A percentile compares a stretch with the other conserved stretches of the same genome.
These are phyloP conservation scores for Brachionus asplanchnoidis DNA, from an alignment of 1,140 invertebrate species.

Conservation along the genomic window DNA sequence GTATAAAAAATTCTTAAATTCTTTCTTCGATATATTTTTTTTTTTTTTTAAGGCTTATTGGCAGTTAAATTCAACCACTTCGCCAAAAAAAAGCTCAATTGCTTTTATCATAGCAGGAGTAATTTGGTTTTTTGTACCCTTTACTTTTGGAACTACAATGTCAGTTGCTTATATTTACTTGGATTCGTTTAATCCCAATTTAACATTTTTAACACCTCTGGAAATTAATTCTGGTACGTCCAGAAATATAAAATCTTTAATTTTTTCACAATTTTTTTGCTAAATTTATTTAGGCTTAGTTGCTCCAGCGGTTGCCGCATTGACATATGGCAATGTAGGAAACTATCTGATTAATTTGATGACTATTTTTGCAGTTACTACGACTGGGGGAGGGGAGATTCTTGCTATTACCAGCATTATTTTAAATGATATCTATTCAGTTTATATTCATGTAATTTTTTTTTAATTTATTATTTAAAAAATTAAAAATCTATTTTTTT, in stretches of 20 bases:
- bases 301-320: constrained; percentile 51
- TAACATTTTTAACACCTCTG: constrained; percentile 45
- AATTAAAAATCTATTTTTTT: not conserved
- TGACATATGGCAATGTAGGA: constrained; percentile 50
- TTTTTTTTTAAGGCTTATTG: too few relatives aligned
- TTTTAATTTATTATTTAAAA: constrained; percentile 30
- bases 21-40: too few relatives aligned
- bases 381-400: constrained; percentile 56
- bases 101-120: constrained; percentile 56
- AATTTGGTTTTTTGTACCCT: constrained; percentile 57
- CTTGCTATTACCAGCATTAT: constrained; percentile 57
- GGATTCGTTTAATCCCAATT: constrained; percentile 46
- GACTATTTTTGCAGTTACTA: constrained; percentile 56
- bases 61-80: constrained; percentile 37
- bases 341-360: constrained; percentile 51
- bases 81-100: constrained; percentile 49
- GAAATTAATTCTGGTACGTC: constrained; percentile 50
- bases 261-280: not conserved
- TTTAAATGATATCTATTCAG: constrained; percentile 57
- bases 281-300: constrained; percentile 49
- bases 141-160: constrained; percentile 55
- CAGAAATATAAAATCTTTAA: not conserved
- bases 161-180: constrained; percentile 54
- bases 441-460: constrained; percentile 52
- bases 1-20: too few relatives aligned